A percentile compares a stretch with the other conserved stretches of the same genome.
These are phyloP conservation scores for Chionis minor DNA, from an alignment of 2,113 vertebrate genomes.

Conservation along the genomic window DNA sequence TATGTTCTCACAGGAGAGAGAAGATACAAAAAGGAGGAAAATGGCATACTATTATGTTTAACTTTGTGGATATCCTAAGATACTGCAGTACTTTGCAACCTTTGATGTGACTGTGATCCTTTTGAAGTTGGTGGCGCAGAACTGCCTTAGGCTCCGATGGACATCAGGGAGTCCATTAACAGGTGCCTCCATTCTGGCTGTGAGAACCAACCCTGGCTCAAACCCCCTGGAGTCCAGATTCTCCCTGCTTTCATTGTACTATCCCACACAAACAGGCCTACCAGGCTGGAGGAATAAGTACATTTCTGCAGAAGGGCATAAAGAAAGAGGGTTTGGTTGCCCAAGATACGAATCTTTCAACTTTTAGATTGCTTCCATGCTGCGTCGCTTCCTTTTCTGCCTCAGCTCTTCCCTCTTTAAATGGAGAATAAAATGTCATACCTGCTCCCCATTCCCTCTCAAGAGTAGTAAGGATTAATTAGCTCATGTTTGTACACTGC, in stretches of 20 bases:
- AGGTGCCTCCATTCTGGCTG: not conserved
- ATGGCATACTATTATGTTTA: not conserved
- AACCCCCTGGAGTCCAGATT: not conserved
- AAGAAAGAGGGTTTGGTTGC: not conserved
- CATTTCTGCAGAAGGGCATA: not conserved
- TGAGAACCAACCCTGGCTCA: not conserved
- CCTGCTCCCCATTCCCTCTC: not conserved
- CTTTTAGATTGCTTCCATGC: not conserved
- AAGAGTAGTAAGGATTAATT: not conserved
- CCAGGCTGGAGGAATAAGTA: not conserved
- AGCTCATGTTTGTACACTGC: not conserved
- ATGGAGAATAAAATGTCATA: not conserved
- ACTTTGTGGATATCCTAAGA: not conserved
- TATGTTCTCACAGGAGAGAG: not conserved
- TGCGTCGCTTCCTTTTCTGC: not conserved
- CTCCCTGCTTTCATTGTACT: not conserved
- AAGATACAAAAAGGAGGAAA: not conserved
- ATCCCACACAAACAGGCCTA: not conserved
- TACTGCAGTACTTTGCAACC: not conserved
- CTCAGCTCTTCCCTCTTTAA: not conserved
- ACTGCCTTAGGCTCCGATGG: not conserved
- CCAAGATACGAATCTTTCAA: not conserved
- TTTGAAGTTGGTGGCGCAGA: not conserved
- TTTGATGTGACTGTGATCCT: not conserved
- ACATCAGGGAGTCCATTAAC: not conserved